Evolutionary conservation across 2,888 invertebrate species (phyloP).

Genomic region (Dynastes hyllus): DNA sequence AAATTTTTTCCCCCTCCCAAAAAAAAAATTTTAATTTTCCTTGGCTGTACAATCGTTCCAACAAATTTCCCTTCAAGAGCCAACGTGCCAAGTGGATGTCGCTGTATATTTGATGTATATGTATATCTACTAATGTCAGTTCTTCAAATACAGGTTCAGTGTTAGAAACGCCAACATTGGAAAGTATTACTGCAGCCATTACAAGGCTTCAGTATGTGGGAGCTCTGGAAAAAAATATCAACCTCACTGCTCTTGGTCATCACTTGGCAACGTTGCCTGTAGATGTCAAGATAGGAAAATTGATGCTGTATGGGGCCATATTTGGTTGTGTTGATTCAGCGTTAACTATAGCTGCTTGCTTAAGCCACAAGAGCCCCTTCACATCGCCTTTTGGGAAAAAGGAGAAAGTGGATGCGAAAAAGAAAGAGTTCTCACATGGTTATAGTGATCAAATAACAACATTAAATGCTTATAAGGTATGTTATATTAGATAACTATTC

Average conservation of each 20-base stretch:
- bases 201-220: conserved; percentile 83
- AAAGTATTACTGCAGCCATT: conserved; percentile 81
- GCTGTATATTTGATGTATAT: too few relatives aligned
- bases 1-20: too few relatives aligned
- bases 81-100: too few relatives aligned
- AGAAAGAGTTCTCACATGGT: conserved; percentile 83
- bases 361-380: conserved; percentile 87
- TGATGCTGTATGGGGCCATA: conserved; percentile 93
- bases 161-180: conserved; percentile 82
- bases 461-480: conserved; percentile 87
- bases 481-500: conserved; percentile 50
- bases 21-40: too few relatives aligned
- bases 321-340: conserved; percentile 95
- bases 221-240: conserved; percentile 83
- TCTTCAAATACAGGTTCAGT: conserved; percentile 65
- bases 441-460: conserved; percentile 94
- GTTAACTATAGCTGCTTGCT: conserved; percentile 89
- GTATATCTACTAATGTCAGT: too few relatives aligned
- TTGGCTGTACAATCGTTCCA: too few relatives aligned
- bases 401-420: conserved; percentile 81
- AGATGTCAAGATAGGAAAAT: conserved; percentile 92
- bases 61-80: too few relatives aligned
- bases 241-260: conserved; percentile 88
- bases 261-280: conserved; percentile 93
- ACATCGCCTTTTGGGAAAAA: conserved; percentile 83